Evolutionary conservation across 2,797 vertebrate genomes (phyloP).

Genomic region (Cyclopterus lumpus): DNA sequence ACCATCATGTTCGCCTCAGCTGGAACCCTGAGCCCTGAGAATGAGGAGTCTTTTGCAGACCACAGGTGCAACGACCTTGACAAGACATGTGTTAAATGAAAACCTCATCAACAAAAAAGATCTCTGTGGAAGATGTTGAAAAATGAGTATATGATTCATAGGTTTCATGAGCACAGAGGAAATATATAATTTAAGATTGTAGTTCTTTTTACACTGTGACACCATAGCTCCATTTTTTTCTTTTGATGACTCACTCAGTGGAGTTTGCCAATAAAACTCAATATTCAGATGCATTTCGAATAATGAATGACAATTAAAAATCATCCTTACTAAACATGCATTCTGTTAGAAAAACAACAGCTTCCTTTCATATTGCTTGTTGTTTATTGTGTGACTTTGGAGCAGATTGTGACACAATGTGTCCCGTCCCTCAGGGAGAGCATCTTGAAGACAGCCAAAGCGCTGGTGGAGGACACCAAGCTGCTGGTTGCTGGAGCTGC

Average conservation of each 20-base stretch:
- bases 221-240: slow-evolving; percentile 7
- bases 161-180: not conserved
- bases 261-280: slow-evolving; percentile 24
- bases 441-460: slow-evolving; percentile 98
- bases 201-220: not conserved
- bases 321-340: slow-evolving; percentile 30
- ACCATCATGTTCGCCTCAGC: slow-evolving; percentile 99
- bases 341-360: slow-evolving; percentile 29
- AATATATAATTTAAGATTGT: not conserved
- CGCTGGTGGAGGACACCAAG: slow-evolving; percentile 97
- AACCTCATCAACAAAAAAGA: not conserved
- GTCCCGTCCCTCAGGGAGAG: slow-evolving; percentile 88
- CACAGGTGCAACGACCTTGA: slow-evolving; percentile 88
- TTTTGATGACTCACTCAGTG: slow-evolving; percentile 38
- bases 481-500: slow-evolving; percentile 87
- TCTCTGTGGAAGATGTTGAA: not conserved
- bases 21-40: slow-evolving; percentile 94
- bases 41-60: slow-evolving; percentile 97
- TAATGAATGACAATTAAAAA: slow-evolving; percentile 32
- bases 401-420: slow-evolving; percentile 64
- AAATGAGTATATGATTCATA: slow-evolving; percentile 5
- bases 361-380: slow-evolving; percentile 38
- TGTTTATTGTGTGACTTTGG: slow-evolving; percentile 26
- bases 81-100: not conserved
- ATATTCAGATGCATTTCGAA: slow-evolving; percentile 20